Conservation (phyloP, 2,113 vertebrate species). For the Hydropotes inermis region DNA sequence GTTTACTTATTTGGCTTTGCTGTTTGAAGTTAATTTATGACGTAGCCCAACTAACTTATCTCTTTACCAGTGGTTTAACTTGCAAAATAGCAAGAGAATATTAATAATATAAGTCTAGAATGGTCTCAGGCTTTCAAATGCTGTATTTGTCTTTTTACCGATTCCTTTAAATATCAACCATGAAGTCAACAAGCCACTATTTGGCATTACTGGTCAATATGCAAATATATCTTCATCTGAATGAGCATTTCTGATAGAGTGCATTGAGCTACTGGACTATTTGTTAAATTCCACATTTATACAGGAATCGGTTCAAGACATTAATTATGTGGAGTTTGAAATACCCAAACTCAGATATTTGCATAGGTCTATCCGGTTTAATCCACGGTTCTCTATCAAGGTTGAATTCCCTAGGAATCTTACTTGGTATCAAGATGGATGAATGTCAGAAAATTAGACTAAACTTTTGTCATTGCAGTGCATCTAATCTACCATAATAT, state of each 20-base stretch:
- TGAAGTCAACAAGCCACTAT: not conserved
- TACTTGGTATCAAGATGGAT: not conserved
- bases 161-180: conserved; percentile 5
- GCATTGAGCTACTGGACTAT: not conserved
- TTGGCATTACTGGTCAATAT: not conserved
- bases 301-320: not conserved
- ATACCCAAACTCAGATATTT: not conserved
- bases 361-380: not conserved
- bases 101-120: not conserved
- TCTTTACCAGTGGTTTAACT: not conserved
- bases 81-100: not conserved
- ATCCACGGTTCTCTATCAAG: not conserved
- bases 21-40: conserved; percentile 29
- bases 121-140: not conserved
- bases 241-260: not conserved
- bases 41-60: not conserved
- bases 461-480: not conserved
- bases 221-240: not conserved
- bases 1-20: conserved; percentile 37
- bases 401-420: not conserved
- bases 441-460: not conserved
- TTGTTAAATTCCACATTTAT: conserved; percentile 6
- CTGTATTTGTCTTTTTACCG: not conserved
- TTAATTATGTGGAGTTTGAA: conserved; percentile 28
- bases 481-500: not conserved